Conservation (phyloP, 2,888 invertebrate genomes). For the Hemithea aestivaria region DNA sequence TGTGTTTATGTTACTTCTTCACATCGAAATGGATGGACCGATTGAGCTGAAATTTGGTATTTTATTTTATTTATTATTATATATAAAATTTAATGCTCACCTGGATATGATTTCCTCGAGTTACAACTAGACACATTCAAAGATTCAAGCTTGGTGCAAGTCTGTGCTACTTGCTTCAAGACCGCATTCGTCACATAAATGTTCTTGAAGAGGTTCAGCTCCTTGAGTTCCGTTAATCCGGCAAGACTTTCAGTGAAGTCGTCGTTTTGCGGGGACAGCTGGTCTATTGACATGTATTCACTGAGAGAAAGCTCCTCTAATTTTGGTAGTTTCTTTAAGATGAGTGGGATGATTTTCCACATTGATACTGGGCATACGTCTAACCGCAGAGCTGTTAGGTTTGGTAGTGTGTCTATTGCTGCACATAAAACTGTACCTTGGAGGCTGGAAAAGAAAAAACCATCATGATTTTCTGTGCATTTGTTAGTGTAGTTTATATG, state of each 20-base stretch:
- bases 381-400: slow-evolving; percentile 51
- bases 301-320: slow-evolving; percentile 61
- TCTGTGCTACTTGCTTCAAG: slow-evolving; percentile 66
- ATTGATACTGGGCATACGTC: slow-evolving; percentile 58
- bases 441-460: no score
- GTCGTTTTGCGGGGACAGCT: slow-evolving; percentile 37
- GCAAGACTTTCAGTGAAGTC: slow-evolving; percentile 58
- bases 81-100: no score
- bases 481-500: no score
- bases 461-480: no score
- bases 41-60: no score
- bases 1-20: no score
- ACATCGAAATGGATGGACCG: no score
- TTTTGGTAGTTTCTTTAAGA: slow-evolving; percentile 53
- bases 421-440: slow-evolving; percentile 60
- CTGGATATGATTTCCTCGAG: slow-evolving; percentile 43
- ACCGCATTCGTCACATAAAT: slow-evolving; percentile 73
- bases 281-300: slow-evolving; percentile 52
- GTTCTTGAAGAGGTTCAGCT: slow-evolving; percentile 65
- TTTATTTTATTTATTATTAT: no score
- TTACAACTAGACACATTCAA: slow-evolving; percentile 71
- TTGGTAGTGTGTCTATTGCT: slow-evolving; percentile 50
- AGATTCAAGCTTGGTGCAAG: slow-evolving; percentile 61
- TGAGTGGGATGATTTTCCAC: slow-evolving; percentile 62
- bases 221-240: slow-evolving; percentile 61